Evolutionary conservation across 2,797 vertebrate species (phyloP).

Genomic region (Rousettus madagascariensis): DNA sequence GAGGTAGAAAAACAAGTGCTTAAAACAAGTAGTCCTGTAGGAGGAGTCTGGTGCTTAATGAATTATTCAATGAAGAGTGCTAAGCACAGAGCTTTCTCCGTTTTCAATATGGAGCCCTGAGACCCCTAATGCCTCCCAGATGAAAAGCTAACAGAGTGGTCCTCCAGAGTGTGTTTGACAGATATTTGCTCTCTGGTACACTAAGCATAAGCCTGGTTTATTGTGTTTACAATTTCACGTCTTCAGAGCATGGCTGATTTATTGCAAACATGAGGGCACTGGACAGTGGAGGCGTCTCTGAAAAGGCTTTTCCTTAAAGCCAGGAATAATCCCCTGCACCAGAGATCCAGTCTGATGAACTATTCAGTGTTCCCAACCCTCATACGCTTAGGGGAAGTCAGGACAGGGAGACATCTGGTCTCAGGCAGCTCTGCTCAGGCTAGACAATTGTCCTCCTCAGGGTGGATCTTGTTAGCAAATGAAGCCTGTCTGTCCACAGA

Average conservation of each 20-base stretch:
- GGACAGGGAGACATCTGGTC: not conserved
- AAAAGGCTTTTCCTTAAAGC: constrained; percentile 69
- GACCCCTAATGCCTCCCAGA: not conserved
- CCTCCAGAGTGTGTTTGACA: constrained; percentile 47
- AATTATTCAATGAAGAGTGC: not conserved
- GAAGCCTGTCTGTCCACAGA: not conserved
- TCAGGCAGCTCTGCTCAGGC: not conserved
- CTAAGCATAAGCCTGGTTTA: not conserved
- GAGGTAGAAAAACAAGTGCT: not conserved
- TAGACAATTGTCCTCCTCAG: not conserved
- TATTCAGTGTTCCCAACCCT: constrained; percentile 56
- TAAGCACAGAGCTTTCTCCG: not conserved
- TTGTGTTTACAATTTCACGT: constrained; percentile 70
- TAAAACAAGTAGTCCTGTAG: not conserved
- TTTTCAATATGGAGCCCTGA: constrained; percentile 13
- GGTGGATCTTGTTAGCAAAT: not conserved
- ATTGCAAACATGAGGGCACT: constrained; percentile 18
- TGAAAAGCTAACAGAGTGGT: constrained; percentile 52
- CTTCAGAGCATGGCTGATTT: constrained; percentile 66
- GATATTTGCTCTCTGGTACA: constrained; percentile 25
- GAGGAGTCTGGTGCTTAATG: not conserved
- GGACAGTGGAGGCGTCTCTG: constrained; percentile 26
- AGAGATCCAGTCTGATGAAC: constrained; percentile 60
- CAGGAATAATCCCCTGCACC: constrained; percentile 55
- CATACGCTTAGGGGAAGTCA: constrained; percentile 49